Percentiles rank a stretch among this genome's conserved stretches.
phyloP scores from a whole-genome alignment of 2,797 vertebrate species.

The Argya squamiceps region DNA sequence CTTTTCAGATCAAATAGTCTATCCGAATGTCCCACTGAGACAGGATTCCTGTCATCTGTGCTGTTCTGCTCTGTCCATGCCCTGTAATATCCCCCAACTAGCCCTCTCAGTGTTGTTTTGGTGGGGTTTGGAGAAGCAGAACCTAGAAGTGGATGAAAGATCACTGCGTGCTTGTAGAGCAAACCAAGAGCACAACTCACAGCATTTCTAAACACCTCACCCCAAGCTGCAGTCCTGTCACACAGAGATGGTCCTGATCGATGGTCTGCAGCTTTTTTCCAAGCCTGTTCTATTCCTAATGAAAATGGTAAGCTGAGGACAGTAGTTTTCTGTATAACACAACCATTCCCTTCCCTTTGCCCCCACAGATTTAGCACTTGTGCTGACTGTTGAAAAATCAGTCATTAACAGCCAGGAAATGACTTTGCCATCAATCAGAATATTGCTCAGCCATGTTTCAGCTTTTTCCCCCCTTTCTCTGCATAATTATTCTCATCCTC shows the following conservation, averaged over 20 bases:
- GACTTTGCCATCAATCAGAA: constrained; percentile 81
- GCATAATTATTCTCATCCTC: constrained; percentile 79
- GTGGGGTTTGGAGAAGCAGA: background rate
- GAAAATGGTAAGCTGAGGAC: constrained; percentile 35
- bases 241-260: background rate
- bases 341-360: constrained; percentile 44
- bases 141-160: background rate
- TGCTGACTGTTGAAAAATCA: constrained; percentile 79
- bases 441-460: constrained; percentile 76
- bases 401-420: constrained; percentile 79
- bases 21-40: background rate
- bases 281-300: background rate
- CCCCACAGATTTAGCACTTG: constrained; percentile 55
- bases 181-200: background rate
- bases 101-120: background rate
- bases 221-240: background rate
- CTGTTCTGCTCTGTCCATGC: background rate
- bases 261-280: background rate
- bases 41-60: background rate
- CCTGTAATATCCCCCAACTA: background rate
- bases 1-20: background rate
- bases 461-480: constrained; percentile 57
- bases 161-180: accelerated
- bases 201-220: background rate
- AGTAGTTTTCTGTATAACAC: constrained; percentile 52